Base-by-base conservation (phyloP, 1,140 invertebrate species). In the Euschistus heros region DNA sequence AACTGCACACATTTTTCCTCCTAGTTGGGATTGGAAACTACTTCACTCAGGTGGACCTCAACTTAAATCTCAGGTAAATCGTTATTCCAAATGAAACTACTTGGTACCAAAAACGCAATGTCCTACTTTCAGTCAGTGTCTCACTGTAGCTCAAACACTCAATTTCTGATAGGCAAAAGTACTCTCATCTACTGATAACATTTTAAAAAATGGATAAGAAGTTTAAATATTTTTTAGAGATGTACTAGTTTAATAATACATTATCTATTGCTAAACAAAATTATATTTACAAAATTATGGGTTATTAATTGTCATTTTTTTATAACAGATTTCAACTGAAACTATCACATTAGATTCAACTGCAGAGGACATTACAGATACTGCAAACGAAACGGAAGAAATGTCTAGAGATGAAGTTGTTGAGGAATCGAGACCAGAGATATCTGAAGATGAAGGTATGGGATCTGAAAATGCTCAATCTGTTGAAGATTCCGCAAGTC, bases 1-100 rank as follows among this genome's bases (percentile, higher is more conserved):
- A 69, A 82, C 86, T 1, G 83, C 82, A 37, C 80, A 79, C 46
- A 78, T 80, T 13, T 85, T 84, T 69, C 84, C 84, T 17, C 74
- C 80, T 47, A 78, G 79, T 42, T 87, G 84, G 82, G 87, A 89
- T 68, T 91, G 88, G 89, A 63, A 67, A 22, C 27, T 66, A 14
- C 42, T 64, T 15, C 46, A 44, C 20, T 70, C 72, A 0, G 72
- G 74, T n/a, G 71, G 71, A 46, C 75, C 77, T 15, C 75, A 67
- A 66, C 78, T 78, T 71, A 79, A 78, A 66, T 74, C 76, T 61
- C 75, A 42, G 30, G 30, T 18, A 50, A 50, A 22, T 50, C 3
- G 1, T 37, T 10, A 37, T 37, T 37, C 30, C 3, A 30, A 30
- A n/a, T n/a, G n/a, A n/a, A n/a, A n/a, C n/a, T n/a, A n/a, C n/a